Evolutionary conservation across 2,888 invertebrate genomes (phyloP).

Genomic region (Thecocarcelia acutangulata): DNA sequence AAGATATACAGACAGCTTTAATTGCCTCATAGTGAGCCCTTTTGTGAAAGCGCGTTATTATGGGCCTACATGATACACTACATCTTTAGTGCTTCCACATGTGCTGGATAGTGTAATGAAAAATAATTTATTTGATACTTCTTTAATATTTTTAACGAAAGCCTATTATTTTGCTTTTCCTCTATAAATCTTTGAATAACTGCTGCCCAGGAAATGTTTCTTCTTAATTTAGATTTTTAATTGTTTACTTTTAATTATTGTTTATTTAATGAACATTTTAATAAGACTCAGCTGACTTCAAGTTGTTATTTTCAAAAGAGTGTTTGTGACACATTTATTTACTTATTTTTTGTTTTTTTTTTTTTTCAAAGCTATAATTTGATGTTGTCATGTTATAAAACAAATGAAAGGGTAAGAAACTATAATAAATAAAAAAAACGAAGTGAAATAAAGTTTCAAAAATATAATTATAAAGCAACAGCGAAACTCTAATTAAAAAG

Average conservation of each 20-base stretch:
- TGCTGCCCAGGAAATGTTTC: neutral
- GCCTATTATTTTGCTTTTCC: no score
- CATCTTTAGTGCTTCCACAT: no score
- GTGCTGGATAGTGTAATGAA: no score
- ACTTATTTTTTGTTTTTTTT: neutral
- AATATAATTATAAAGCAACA: neutral
- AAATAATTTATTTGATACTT: no score
- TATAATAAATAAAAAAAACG: neutral
- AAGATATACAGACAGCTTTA: no score
- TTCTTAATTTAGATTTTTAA: neutral
- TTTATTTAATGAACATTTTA: neutral
- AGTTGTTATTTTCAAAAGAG: neutral
- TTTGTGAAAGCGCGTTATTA: no score
- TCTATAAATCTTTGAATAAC: no score
- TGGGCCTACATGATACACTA: no score
- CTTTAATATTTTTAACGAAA: no score
- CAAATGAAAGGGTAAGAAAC: constrained; percentile 12
- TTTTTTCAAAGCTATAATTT: constrained; percentile 4
- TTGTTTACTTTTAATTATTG: constrained; percentile 13
- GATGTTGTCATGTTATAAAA: constrained; percentile 10
- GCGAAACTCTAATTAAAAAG: constrained; percentile 4
- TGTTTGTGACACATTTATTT: constrained; percentile 29
- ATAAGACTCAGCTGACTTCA: neutral
- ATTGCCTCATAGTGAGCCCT: no score
- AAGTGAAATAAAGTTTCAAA: neutral